Conservation (phyloP, 2,113 vertebrate genomes). For the Morone chrysops region DNA sequence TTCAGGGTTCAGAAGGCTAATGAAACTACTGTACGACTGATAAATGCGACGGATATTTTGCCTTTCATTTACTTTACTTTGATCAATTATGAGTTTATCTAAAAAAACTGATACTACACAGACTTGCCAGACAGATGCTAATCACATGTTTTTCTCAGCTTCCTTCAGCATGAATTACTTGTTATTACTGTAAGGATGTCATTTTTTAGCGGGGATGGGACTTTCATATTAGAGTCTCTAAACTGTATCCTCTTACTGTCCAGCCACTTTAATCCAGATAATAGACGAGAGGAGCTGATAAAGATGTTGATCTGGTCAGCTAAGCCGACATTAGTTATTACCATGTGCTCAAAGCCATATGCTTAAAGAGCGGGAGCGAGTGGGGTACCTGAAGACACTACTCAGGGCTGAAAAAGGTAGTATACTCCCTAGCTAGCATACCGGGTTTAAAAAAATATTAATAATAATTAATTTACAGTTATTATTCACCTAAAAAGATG, state of each 20-base stretch:
- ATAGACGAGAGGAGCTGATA: neutral
- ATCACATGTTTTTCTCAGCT: neutral
- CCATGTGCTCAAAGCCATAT: no score
- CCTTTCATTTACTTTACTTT: neutral
- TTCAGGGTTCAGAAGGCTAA: constrained; percentile 13
- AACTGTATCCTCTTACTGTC: neutral
- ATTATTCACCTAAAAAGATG: no score
- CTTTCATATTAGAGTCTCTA: neutral
- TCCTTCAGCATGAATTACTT: no score
- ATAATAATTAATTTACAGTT: no score
- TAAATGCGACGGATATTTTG: neutral
- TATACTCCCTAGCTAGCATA: neutral
- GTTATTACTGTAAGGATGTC: neutral
- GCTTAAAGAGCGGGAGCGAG: neutral
- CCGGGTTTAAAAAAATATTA: no score
- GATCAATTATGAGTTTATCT: neutral
- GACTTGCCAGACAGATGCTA: neutral
- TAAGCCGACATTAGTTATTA: no score
- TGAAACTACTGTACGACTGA: neutral
- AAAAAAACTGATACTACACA: no score
- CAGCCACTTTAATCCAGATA: neutral
- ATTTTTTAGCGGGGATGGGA: neutral
- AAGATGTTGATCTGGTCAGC: neutral
- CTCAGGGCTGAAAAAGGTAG: neutral
- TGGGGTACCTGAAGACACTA: neutral